Percentiles rank a stretch among this genome's conserved stretches.
Evolutionary conservation across 2,113 vertebrate genomes (phyloP).

Genomic region (Centropus bengalensis): DNA sequence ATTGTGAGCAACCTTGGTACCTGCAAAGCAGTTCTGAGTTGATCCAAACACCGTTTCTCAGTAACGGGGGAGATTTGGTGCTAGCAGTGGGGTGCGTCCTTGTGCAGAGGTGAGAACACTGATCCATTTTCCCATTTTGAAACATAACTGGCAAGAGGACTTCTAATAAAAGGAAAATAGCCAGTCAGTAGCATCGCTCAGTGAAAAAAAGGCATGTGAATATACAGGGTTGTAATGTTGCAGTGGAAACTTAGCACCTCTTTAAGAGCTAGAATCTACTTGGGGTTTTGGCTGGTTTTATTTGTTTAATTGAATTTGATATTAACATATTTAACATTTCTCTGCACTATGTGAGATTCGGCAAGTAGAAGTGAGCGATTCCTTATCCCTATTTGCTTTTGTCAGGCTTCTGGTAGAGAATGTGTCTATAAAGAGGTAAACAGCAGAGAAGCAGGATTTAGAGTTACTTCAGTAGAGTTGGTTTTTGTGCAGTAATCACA

Average conservation of each 20-base stretch:
- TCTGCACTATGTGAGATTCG: not conserved
- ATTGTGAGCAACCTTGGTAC: not conserved
- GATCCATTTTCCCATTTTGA: not conserved
- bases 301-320: not conserved
- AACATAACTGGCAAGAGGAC: not conserved
- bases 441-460: not conserved
- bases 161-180: not conserved
- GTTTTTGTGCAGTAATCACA: not conserved
- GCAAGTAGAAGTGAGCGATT: not conserved
- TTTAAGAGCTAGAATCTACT: not conserved
- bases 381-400: not conserved
- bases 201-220: not conserved
- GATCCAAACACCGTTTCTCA: not conserved
- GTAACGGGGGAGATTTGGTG: not conserved
- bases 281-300: not conserved
- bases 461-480: not conserved
- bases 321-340: not conserved
- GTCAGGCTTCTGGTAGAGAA: not conserved
- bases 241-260: not conserved
- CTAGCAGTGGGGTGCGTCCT: rapidly evolving
- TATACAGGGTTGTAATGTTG: not conserved
- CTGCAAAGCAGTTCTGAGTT: not conserved
- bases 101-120: not conserved
- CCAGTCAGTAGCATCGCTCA: not conserved
- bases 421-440: not conserved